A percentile compares a stretch with the other conserved stretches of the same genome.
phyloP scores from a whole-genome alignment of 2,797 vertebrate species.

The Cossypha heuglini region DNA sequence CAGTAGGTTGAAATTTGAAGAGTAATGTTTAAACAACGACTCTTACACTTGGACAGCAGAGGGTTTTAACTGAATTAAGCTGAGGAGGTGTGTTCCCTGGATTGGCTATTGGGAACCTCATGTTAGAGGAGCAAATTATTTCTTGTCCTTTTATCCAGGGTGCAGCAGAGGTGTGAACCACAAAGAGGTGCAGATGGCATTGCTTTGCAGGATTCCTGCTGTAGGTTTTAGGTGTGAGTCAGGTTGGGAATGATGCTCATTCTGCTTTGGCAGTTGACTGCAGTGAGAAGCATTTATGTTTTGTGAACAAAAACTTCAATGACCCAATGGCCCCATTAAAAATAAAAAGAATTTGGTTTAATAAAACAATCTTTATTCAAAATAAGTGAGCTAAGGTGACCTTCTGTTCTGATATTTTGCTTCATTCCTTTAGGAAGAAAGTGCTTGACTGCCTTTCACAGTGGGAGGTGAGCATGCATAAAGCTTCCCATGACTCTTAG shows the following conservation, averaged over 20 bases:
- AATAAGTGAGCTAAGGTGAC: neutral
- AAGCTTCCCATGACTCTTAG: neutral
- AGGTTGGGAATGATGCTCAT: neutral
- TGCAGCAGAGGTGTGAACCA: neutral
- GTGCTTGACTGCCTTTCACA: neutral
- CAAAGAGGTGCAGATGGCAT: neutral
- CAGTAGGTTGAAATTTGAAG: neutral
- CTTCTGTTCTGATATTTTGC: neutral
- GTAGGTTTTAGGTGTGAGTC: neutral
- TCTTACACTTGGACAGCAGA: neutral
- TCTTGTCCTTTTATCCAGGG: neutral
- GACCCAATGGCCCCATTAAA: neutral
- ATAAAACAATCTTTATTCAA: neutral
- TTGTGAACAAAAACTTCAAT: neutral
- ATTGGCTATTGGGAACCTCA: neutral
- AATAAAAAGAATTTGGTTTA: neutral
- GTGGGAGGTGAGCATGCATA: neutral
- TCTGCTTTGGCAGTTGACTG: neutral
- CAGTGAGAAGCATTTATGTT: neutral
- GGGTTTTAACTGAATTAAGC: neutral
- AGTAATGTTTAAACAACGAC: fast-evolving
- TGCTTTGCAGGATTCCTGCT: neutral
- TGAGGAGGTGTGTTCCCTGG: neutral
- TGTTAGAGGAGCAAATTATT: neutral
- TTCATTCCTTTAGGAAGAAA: neutral